These are phyloP conservation scores for Dascyllus trimaculatus DNA, from an alignment of 2,113 vertebrate species.

Conservation along the genomic window DNA sequence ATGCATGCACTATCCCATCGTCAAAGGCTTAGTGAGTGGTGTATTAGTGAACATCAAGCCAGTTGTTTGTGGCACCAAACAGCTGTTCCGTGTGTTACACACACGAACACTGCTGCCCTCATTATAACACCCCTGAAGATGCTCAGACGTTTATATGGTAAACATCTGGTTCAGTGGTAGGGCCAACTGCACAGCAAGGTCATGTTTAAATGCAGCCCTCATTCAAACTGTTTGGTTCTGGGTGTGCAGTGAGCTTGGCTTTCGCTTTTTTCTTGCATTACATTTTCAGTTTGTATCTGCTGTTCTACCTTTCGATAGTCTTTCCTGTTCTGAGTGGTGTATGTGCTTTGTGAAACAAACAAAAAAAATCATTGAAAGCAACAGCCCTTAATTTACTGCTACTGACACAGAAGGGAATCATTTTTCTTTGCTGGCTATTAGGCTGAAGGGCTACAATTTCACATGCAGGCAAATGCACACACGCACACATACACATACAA, in stretches of 20 bases:
- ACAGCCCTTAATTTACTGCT: slow-evolving; percentile 48
- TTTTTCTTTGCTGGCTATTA: slow-evolving; percentile 56
- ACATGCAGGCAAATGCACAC: slow-evolving; percentile 42
- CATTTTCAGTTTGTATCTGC: slow-evolving; percentile 31
- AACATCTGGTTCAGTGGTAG: slow-evolving; percentile 27
- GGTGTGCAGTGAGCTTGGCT: slow-evolving; percentile 1
- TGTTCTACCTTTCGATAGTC: slow-evolving; percentile 5
- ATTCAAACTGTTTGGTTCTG: slow-evolving; percentile 10
- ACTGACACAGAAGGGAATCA: slow-evolving; percentile 35
- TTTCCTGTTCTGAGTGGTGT: slow-evolving; percentile 1
- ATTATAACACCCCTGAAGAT: slow-evolving; percentile 21
- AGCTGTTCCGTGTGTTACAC: slow-evolving; percentile 5
- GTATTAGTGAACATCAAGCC: not conserved
- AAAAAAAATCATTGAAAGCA: slow-evolving; percentile 2
- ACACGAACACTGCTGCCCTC: slow-evolving; percentile 6
- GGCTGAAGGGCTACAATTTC: slow-evolving; percentile 43
- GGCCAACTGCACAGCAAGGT: not conserved
- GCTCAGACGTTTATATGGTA: slow-evolving; percentile 11
- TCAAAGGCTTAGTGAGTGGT: slow-evolving; percentile 5
- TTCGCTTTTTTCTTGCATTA: slow-evolving; percentile 30
- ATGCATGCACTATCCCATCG: not conserved
- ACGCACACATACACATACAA: not conserved
- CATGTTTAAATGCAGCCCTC: slow-evolving; percentile 16
- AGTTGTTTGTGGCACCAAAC: slow-evolving; percentile 18
- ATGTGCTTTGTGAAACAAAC: slow-evolving; percentile 30